Evolutionary conservation across 1,140 invertebrate species (phyloP), one percentile per base, ranked within the genome.

Genomic region (Cydia fagiglandana): DNA sequence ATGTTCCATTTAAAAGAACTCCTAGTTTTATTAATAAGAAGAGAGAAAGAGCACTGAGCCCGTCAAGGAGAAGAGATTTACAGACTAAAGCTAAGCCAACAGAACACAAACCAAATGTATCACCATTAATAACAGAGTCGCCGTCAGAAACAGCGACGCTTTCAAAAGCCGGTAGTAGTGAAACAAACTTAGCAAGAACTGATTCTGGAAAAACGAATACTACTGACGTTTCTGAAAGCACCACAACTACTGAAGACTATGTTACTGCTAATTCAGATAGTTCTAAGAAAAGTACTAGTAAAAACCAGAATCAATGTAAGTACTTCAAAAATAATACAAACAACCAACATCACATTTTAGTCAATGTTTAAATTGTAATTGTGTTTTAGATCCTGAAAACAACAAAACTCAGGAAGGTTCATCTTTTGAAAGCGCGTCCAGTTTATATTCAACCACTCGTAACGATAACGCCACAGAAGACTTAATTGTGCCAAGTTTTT

Each of bases 191-290:
- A 80, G 91, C 91, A 75, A 90, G 96, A 79, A 96, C 96, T 3
- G 96, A 96, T 91, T 96, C 96, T 15, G 95, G 95, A 70, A 95
- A 94, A 87, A 95, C 95, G 1, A 96, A 96, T 85, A 96, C 95
- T 5, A 93, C 94, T 2, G 96, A 97, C 88, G 94, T 97, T 24
- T 97, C 96, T 9, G 96, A 97, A 92, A 96, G 95, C 78, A 97
- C 97, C 75, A 97, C 96, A 20, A 96, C 96, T 30, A 97, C 97
- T 30, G 97, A 98, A 86, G 97, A 98, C 86, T 98, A 98, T 89
- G 95, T 97, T 77, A 98, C 97, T 84, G 97, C 97, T 86, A 97
- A 96, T 89, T 97, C 96, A 41, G 96, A 96, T 80, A 96, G 95
- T 77, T 96, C 95, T 74, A 93, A 93, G 79, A 93, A 91, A 81